Percentiles rank a stretch among this genome's conserved stretches.
Evolutionary conservation across 2,113 vertebrate genomes (phyloP).

Genomic region (Vanacampus margaritifer): DNA sequence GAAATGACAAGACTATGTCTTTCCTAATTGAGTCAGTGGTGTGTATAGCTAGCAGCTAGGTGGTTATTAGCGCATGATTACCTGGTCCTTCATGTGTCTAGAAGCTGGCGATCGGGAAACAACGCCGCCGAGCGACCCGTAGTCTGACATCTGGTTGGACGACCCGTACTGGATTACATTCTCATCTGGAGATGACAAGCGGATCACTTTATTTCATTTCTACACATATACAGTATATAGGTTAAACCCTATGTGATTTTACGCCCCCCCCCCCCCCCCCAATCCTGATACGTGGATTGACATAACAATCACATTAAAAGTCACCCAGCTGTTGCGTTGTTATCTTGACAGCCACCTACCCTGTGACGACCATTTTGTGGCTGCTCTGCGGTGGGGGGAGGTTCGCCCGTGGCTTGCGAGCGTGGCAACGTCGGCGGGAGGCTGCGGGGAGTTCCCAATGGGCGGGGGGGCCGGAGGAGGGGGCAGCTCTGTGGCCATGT

Average conservation of each 20-base stretch:
- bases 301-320: constrained; percentile 33
- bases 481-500: constrained; percentile 74
- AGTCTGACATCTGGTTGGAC: constrained; percentile 74
- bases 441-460: constrained; percentile 61
- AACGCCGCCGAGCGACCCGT: constrained; percentile 79
- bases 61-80: constrained; percentile 27
- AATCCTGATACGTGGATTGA: constrained; percentile 32
- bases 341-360: constrained; percentile 31
- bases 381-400: constrained; percentile 43
- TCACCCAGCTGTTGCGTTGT: constrained; percentile 30
- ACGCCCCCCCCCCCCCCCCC: not conserved
- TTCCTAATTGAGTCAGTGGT: too few species aligned
- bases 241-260: constrained; percentile 31
- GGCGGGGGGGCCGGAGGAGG: constrained; percentile 83
- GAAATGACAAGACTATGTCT: too few species aligned
- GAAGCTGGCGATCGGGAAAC: constrained; percentile 76
- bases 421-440: constrained; percentile 56
- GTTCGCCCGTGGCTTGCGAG: constrained; percentile 43
- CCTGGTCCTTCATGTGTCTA: constrained; percentile 72
- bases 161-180: constrained; percentile 75
- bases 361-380: constrained; percentile 51
- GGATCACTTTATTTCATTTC: constrained; percentile 31
- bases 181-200: constrained; percentile 74
- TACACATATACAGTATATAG: constrained; percentile 44
- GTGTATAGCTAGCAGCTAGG: not conserved